Conservation (phyloP, 2,797 vertebrate genomes). For the Pelodytes ibericus region DNA sequence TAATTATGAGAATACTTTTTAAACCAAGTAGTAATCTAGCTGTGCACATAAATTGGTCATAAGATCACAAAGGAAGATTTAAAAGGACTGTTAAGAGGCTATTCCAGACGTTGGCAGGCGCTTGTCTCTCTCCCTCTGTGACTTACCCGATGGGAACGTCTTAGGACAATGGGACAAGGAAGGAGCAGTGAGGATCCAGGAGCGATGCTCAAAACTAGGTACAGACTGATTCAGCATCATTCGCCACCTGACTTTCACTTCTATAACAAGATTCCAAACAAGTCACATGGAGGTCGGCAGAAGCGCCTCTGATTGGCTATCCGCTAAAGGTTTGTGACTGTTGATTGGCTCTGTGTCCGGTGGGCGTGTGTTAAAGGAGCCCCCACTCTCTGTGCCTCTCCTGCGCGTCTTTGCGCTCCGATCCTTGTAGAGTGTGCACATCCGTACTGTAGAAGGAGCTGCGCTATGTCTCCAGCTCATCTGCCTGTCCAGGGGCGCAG, state of each 20-base stretch:
- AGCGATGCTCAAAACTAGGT: background rate
- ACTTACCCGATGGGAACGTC: constrained; percentile 26
- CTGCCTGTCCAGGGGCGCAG: constrained; percentile 74
- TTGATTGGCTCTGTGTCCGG: constrained; percentile 56
- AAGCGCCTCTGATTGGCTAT: constrained; percentile 78
- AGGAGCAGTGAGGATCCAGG: constrained; percentile 2
- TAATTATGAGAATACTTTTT: too few species aligned
- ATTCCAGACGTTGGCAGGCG: too few species aligned
- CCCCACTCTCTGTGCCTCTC: background rate
- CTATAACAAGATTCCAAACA: constrained; percentile 67
- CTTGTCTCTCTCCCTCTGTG: background rate
- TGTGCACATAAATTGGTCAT: too few species aligned
- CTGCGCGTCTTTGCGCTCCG: constrained; percentile 80
- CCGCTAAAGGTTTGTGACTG: constrained; percentile 62
- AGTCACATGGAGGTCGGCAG: constrained; percentile 71
- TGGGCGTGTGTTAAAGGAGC: constrained; percentile 52
- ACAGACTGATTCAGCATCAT: constrained; percentile 52
- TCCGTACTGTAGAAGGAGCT: constrained; percentile 67
- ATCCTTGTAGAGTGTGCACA: constrained; percentile 79
- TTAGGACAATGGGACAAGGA: background rate
- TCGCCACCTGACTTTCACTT: constrained; percentile 58
- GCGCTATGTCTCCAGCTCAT: constrained; percentile 81
- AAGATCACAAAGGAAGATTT: too few species aligned
- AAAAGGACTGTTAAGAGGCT: too few species aligned
- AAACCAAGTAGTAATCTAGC: too few species aligned